Percentiles rank a stretch among this genome's conserved stretches.
Evolutionary conservation across 2,888 invertebrate genomes (phyloP).

Genomic region (Proisotoma minuta): DNA sequence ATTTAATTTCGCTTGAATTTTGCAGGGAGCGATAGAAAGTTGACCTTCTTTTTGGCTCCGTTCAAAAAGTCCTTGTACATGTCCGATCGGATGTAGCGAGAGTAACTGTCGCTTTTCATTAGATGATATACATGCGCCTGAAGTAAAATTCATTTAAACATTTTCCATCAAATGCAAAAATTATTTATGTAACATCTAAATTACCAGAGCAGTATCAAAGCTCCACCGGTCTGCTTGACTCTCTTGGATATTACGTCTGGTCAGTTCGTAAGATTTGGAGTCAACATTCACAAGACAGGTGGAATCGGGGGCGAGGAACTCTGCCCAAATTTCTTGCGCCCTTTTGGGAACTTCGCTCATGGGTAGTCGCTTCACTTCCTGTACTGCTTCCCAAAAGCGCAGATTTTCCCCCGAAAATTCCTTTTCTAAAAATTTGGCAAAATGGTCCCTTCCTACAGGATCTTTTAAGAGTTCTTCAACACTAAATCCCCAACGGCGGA

Average conservation of each 20-base stretch:
- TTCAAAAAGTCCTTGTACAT: slow-evolving; percentile 97
- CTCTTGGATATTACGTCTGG: slow-evolving; percentile 68
- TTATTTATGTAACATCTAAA: too few species aligned
- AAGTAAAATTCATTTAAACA: slow-evolving; percentile 48
- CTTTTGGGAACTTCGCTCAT: slow-evolving; percentile 68
- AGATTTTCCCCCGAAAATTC: slow-evolving; percentile 99
- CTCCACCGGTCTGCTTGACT: slow-evolving; percentile 79
- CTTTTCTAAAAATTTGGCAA: slow-evolving; percentile 90
- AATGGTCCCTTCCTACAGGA: slow-evolving; percentile 92
- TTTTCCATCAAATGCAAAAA: too few species aligned
- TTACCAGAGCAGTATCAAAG: slow-evolving; percentile 86
- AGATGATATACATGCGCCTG: slow-evolving; percentile 97
- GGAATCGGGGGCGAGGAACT: slow-evolving; percentile 89
- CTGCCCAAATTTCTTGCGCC: slow-evolving; percentile 83
- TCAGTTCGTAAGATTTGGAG: slow-evolving; percentile 79
- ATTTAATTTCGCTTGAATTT: slow-evolving; percentile 34
- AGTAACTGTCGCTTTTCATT: slow-evolving; percentile 99
- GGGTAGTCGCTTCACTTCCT: slow-evolving; percentile 82
- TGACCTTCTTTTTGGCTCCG: slow-evolving; percentile 92
- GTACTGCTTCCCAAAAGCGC: slow-evolving; percentile 93
- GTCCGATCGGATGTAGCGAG: slow-evolving; percentile 92
- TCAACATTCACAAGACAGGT: slow-evolving; percentile 97
- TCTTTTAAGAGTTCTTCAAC: slow-evolving; percentile 90
- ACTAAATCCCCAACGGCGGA: slow-evolving; percentile 95
- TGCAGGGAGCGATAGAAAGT: slow-evolving; percentile 46